These are phyloP conservation scores for Cryptophagus acutangulus DNA, from an alignment of 2,888 invertebrate species.

Conservation along the genomic window DNA sequence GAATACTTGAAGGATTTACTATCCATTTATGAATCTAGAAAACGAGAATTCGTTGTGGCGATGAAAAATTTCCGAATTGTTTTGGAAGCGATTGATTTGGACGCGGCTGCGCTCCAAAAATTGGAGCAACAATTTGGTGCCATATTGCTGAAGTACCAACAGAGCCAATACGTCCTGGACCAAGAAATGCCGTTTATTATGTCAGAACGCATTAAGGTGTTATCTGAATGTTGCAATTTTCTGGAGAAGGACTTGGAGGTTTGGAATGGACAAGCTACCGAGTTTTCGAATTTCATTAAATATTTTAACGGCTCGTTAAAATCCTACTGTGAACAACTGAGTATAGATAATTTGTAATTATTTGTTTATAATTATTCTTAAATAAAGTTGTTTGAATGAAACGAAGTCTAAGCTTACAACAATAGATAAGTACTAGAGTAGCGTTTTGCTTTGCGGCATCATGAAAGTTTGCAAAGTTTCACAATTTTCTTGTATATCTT, in stretches of 20 bases:
- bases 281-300: conserved; percentile 13
- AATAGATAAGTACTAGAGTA: too few relatives aligned
- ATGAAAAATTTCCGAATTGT: conserved; percentile 42
- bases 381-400: too few relatives aligned
- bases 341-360: too few relatives aligned
- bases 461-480: too few relatives aligned
- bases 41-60: conserved; percentile 38
- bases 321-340: too few relatives aligned
- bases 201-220: conserved; percentile 26
- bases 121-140: conserved; percentile 40
- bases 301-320: too few relatives aligned
- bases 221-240: conserved; percentile 26
- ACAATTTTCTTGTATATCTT: too few relatives aligned
- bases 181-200: conserved; percentile 35
- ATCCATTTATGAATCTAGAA: conserved; percentile 27
- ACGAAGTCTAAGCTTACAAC: too few relatives aligned
- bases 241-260: conserved; percentile 22
- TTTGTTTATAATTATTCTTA: too few relatives aligned
- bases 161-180: conserved; percentile 36
- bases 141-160: conserved; percentile 38
- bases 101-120: conserved; percentile 34
- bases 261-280: conserved; percentile 14
- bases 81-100: conserved; percentile 39
- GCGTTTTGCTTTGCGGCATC: too few relatives aligned
- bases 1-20: conserved; percentile 24